Conservation (phyloP, 1,140 invertebrate genomes). For the Microplitis mediator region DNA sequence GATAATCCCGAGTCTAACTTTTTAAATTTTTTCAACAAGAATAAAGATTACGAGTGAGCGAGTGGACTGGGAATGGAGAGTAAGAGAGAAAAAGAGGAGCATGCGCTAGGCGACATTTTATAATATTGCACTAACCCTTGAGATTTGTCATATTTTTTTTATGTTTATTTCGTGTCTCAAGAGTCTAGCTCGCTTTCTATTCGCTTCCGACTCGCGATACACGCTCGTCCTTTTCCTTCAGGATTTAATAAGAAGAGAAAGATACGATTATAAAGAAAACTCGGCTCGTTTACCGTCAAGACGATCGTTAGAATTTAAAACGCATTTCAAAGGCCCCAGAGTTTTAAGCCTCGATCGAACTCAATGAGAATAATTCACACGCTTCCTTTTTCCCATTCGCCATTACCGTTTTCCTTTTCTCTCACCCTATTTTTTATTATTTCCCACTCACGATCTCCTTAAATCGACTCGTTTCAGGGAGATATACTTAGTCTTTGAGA, state of each 20-base stretch:
- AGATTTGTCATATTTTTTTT: neutral
- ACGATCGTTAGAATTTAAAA: constrained; percentile 36
- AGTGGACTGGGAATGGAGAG: too few relatives aligned
- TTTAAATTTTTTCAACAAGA: constrained; percentile 14
- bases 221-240: neutral
- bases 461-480: constrained; percentile 3
- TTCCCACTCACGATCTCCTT: neutral
- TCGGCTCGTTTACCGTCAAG: constrained; percentile 32
- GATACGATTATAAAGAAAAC: constrained; percentile 25
- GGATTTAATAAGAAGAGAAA: neutral
- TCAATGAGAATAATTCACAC: constrained; percentile 39
- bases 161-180: neutral
- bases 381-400: neutral
- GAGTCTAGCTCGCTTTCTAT: too few relatives aligned
- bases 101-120: neutral
- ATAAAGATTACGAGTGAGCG: too few relatives aligned
- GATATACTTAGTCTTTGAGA: constrained; percentile 15
- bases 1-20: constrained; percentile 23
- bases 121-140: neutral
- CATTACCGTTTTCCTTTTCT: neutral
- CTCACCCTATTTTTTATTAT: too few relatives aligned
- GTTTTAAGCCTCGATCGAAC: constrained; percentile 37
- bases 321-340: constrained; percentile 28
- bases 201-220: neutral
- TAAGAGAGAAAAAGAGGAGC: too few relatives aligned